Evolutionary conservation across 1,140 invertebrate genomes (phyloP).

Genomic region (Dendrolimus punctatus): DNA sequence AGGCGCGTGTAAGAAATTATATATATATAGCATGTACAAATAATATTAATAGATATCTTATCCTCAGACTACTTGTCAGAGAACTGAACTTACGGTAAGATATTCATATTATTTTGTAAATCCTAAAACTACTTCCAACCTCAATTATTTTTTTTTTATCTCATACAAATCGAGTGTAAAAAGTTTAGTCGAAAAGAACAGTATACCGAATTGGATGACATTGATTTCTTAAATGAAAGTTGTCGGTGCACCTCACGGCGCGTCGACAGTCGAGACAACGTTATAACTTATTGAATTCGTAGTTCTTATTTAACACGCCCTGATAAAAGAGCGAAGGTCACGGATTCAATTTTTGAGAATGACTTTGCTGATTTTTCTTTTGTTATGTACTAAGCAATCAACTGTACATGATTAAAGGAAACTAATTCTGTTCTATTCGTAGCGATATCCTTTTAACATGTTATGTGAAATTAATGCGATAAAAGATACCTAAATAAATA

Average conservation of each 20-base stretch:
- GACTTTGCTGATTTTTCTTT: slow-evolving; percentile 19
- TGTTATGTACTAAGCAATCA: not conserved
- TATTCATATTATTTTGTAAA: too few species aligned
- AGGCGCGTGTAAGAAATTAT: too few species aligned
- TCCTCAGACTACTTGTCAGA: too few species aligned
- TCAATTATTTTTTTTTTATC: too few species aligned
- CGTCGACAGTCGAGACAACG: slow-evolving; percentile 1
- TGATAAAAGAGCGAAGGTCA: slow-evolving; percentile 30
- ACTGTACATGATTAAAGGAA: too few species aligned
- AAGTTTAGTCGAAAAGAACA: not conserved
- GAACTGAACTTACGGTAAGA: too few species aligned
- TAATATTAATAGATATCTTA: too few species aligned
- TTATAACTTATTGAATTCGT: slow-evolving; percentile 21
- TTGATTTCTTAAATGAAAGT: slow-evolving; percentile 27
- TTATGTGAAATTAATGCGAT: too few species aligned
- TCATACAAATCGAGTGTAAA: not conserved
- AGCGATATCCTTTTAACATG: too few species aligned
- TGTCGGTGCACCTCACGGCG: slow-evolving; percentile 10
- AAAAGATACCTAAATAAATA: too few species aligned
- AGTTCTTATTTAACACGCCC: slow-evolving; percentile 9
- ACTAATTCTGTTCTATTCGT: too few species aligned
- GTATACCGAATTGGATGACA: slow-evolving; percentile 12
- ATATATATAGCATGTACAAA: too few species aligned
- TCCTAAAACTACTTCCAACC: not conserved
- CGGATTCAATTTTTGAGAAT: slow-evolving; percentile 25